Evolutionary conservation across 2,797 vertebrate genomes (phyloP).

Genomic region (Melanotaenia trifasciata): DNA sequence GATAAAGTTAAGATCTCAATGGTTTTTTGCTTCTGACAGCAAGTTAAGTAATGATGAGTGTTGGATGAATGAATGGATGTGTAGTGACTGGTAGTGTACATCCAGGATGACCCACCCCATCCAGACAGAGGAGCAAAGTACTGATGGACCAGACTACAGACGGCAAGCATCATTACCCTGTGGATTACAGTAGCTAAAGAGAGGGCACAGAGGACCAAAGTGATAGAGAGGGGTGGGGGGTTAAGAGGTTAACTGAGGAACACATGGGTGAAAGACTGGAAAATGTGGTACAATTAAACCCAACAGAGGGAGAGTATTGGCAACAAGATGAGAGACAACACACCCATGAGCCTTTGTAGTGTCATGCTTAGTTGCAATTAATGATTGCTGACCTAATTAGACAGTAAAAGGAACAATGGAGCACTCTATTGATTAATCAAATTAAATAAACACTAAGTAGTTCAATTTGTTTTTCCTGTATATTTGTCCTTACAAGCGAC

Average conservation of each 20-base stretch:
- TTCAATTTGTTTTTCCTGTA: no score
- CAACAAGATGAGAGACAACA: neutral
- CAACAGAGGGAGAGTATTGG: neutral
- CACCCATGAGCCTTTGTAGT: neutral
- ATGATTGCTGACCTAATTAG: no score
- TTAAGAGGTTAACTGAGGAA: slow-evolving; percentile 16
- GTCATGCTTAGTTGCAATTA: neutral
- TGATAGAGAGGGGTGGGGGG: slow-evolving; percentile 3
- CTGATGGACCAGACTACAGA: slow-evolving; percentile 70
- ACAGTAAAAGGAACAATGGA: no score
- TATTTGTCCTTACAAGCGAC: no score
- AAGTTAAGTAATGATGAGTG: neutral
- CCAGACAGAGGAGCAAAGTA: slow-evolving; percentile 57
- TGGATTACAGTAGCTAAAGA: slow-evolving; percentile 54
- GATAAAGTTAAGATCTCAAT: neutral
- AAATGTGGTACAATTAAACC: slow-evolving; percentile 17
- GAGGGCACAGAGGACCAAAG: slow-evolving; percentile 45
- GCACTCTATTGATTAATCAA: no score
- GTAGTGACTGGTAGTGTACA: slow-evolving; percentile 27
- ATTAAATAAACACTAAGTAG: no score
- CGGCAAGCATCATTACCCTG: slow-evolving; percentile 76
- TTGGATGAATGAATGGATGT: slow-evolving; percentile 19
- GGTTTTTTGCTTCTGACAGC: slow-evolving; percentile 5
- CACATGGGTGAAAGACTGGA: slow-evolving; percentile 1
- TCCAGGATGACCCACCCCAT: slow-evolving; percentile 48